A percentile compares a stretch with the other conserved stretches of the same genome.
Conservation (phyloP, 2,797 vertebrate species). For the Poeciliopsis presidionis region DNA sequence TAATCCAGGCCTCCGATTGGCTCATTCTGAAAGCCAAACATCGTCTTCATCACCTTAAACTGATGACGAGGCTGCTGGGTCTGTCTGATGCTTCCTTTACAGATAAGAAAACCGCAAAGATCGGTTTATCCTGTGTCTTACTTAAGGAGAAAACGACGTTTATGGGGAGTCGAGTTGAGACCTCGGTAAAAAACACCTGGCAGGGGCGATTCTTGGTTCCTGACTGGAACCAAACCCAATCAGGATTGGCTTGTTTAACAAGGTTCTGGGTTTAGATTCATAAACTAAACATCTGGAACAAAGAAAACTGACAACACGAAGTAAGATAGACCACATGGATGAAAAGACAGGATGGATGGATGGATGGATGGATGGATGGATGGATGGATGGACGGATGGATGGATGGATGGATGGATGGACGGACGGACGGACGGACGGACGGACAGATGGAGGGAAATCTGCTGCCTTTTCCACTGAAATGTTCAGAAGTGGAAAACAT, state of each 20-base stretch:
- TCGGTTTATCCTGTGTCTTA: constrained; percentile 36
- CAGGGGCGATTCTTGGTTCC: constrained; percentile 44
- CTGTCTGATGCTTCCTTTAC: constrained; percentile 1
- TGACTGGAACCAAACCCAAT: not conserved
- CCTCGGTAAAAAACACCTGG: constrained; percentile 53
- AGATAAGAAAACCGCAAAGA: constrained; percentile 3
- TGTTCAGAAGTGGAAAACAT: not conserved
- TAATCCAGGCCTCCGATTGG: constrained; percentile 8
- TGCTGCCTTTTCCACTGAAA: not conserved
- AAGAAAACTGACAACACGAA: no score
- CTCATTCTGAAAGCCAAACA: not conserved
- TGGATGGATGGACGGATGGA: no score
- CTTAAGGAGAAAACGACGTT: constrained; percentile 49
- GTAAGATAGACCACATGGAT: not conserved
- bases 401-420: no score
- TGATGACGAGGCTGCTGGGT: not conserved
- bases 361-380: no score
- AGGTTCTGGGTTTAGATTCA: not conserved
- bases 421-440: no score
- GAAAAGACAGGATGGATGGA: no score
- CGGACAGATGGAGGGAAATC: not conserved
- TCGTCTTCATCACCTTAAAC: constrained; percentile 5
- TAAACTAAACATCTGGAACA: not conserved
- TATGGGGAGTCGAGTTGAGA: constrained; percentile 48
- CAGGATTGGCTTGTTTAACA: not conserved